phyloP scores from a whole-genome alignment of 2,888 invertebrate species.

The Andrena dorsata region DNA sequence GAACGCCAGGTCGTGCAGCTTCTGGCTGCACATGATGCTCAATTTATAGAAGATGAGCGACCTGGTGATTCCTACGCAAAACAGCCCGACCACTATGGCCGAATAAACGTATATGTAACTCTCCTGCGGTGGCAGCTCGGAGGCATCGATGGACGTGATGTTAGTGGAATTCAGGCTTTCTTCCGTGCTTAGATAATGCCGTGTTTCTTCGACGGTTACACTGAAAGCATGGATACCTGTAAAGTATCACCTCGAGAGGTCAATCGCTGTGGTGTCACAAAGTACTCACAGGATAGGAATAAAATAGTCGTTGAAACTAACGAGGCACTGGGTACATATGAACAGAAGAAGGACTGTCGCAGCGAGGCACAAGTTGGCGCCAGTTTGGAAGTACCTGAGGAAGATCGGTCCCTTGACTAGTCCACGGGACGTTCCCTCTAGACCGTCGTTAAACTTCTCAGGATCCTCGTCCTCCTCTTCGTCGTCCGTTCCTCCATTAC shows the following conservation, averaged over 20 bases:
- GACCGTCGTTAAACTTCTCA: constrained; percentile 75
- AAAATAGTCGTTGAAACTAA: constrained; percentile 90
- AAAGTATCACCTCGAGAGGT: neutral
- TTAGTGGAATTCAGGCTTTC: constrained; percentile 35
- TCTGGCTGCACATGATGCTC: constrained; percentile 86
- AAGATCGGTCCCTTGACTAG: constrained; percentile 84
- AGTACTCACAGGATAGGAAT: constrained; percentile 84
- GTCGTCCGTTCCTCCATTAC: constrained; percentile 75
- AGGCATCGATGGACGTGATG: constrained; percentile 61
- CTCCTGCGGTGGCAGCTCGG: constrained; percentile 71
- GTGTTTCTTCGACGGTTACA: constrained; percentile 87
- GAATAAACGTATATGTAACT: constrained; percentile 89
- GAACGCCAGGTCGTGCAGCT: constrained; percentile 87
- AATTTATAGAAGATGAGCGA: constrained; percentile 85
- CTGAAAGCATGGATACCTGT: constrained; percentile 82
- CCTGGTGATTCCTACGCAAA: constrained; percentile 83
- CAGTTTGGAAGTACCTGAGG: constrained; percentile 86
- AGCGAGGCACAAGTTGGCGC: constrained; percentile 85
- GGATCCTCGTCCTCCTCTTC: constrained; percentile 79
- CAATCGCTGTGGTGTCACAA: neutral
- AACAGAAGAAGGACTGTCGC: constrained; percentile 85
- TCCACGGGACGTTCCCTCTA: constrained; percentile 85
- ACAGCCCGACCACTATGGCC: constrained; percentile 85
- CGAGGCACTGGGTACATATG: constrained; percentile 87
- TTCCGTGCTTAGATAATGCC: constrained; percentile 41